Conservation (phyloP, 1,140 invertebrate genomes). For the Hyles euphorbiae region DNA sequence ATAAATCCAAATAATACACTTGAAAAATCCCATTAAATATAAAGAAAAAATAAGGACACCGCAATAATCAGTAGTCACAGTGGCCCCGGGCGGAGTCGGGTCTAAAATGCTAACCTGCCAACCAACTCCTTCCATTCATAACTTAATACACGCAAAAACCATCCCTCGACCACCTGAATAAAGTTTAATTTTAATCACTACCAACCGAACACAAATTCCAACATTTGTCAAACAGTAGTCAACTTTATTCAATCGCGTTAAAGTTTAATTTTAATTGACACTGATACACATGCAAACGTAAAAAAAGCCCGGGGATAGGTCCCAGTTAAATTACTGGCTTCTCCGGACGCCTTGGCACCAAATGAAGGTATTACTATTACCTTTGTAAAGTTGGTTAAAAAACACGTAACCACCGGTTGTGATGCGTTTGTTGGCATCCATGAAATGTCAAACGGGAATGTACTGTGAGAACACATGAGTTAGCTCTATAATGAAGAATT, state of each 20-base stretch:
- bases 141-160: too few species aligned
- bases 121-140: background rate
- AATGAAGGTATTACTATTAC: slow-evolving; percentile 17
- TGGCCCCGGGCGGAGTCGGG: slow-evolving; percentile 21
- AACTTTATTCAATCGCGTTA: slow-evolving; percentile 6
- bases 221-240: background rate
- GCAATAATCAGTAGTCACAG: slow-evolving; percentile 25
- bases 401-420: background rate
- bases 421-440: background rate
- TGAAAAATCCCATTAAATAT: slow-evolving; percentile 46
- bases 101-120: background rate
- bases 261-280: slow-evolving; percentile 1
- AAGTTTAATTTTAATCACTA: too few species aligned
- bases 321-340: slow-evolving; percentile 20
- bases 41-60: slow-evolving; percentile 39
- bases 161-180: too few species aligned
- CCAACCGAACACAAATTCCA: background rate
- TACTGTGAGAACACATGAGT: too few species aligned
- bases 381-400: slow-evolving; percentile 1
- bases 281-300: slow-evolving; percentile 9
- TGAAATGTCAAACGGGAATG: too few species aligned
- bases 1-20: background rate
- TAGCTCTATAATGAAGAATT: too few species aligned
- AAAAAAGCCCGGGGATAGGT: slow-evolving; percentile 16
- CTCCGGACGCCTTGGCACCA: slow-evolving; percentile 6